Conservation (phyloP, 2,888 invertebrate species). For the Phortica magna region DNA sequence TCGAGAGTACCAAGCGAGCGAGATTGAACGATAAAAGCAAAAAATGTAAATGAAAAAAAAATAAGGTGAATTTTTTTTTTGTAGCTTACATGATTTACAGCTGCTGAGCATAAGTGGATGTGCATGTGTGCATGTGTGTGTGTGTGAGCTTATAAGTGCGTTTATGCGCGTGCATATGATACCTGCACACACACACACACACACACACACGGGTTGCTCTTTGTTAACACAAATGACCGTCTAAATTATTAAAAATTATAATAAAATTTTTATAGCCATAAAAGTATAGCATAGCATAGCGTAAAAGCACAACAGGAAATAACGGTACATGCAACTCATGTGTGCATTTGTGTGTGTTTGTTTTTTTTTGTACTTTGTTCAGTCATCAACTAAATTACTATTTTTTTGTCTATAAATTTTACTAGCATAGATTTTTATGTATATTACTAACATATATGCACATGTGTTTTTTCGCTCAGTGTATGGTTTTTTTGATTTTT, state of each 20-base stretch:
- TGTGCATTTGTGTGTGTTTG: too few species aligned
- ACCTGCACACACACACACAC: not conserved
- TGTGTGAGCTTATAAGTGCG: constrained; percentile 19
- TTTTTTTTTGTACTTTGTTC: constrained; percentile 39
- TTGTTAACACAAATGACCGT: constrained; percentile 32
- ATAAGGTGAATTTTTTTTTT: not conserved
- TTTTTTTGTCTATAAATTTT: too few species aligned
- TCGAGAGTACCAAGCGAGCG: constrained; percentile 12
- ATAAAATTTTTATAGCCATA: constrained; percentile 67
- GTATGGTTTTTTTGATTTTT: too few species aligned
- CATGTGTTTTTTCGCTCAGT: not conserved
- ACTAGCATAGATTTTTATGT: not conserved
- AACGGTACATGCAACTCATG: too few species aligned
- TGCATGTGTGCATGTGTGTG: not conserved
- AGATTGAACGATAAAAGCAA: not conserved
- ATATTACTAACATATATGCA: constrained; percentile 6
- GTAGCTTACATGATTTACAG: constrained; percentile 1
- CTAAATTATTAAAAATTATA: constrained; percentile 68
- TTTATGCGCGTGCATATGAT: not conserved
- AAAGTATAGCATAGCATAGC: constrained; percentile 45
- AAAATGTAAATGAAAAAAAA: not conserved
- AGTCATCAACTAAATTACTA: too few species aligned
- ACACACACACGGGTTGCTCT: constrained; percentile 7
- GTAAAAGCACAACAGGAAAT: constrained; percentile 58
- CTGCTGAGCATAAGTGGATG: not conserved